Evolutionary conservation across 2,888 invertebrate species (phyloP).

Genomic region (Cantharis flavilabris): DNA sequence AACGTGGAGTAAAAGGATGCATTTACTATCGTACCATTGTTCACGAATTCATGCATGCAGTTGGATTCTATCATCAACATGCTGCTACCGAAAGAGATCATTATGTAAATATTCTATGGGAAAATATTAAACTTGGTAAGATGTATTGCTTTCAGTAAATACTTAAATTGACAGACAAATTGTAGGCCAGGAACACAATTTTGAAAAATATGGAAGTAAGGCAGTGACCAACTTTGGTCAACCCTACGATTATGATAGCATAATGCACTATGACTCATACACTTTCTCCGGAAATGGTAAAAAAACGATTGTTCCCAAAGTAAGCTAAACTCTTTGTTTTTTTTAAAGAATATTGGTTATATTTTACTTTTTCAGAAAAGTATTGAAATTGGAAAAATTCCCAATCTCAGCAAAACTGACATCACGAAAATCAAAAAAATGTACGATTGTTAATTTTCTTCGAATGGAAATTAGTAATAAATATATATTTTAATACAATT

Average conservation of each 20-base stretch:
- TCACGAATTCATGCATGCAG: conserved; percentile 78
- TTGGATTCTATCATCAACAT: conserved; percentile 86
- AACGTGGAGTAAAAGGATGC: conserved; percentile 55
- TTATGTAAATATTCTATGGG: conserved; percentile 73
- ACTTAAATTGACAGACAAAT: background rate
- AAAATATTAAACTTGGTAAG: conserved; percentile 59
- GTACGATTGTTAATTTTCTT: conserved; percentile 51
- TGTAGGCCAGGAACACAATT: conserved; percentile 63
- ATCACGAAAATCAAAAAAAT: conserved; percentile 61
- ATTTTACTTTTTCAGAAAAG: conserved; percentile 42
- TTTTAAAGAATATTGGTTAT: background rate
- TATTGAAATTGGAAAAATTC: conserved; percentile 62
- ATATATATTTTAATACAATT: too few relatives aligned
- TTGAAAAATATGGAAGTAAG: conserved; percentile 68
- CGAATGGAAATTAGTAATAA: too few relatives aligned
- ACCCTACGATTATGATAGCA: conserved; percentile 71
- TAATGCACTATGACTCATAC: conserved; percentile 72
- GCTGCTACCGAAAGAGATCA: conserved; percentile 77
- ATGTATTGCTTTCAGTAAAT: background rate
- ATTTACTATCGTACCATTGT: conserved; percentile 68
- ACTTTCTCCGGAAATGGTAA: conserved; percentile 72
- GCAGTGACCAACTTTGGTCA: conserved; percentile 69
- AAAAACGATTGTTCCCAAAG: conserved; percentile 67
- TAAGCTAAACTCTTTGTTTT: conserved; percentile 30
- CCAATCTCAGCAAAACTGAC: conserved; percentile 63